Percentiles rank a stretch among this genome's conserved stretches.
Conservation (phyloP, 2,113 vertebrate species). For the Hiodon tergisus region DNA sequence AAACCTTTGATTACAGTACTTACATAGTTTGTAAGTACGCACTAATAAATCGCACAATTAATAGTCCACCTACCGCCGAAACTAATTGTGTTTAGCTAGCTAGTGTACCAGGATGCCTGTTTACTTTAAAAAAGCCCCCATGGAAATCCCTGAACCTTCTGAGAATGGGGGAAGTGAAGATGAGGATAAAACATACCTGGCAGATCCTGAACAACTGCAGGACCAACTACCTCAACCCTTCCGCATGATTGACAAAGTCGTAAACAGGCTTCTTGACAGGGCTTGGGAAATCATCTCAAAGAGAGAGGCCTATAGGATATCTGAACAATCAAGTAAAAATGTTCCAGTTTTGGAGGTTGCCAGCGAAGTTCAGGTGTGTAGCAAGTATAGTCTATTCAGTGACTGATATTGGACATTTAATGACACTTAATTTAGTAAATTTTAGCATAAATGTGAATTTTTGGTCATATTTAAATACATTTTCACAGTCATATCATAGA, state of each 20-base stretch:
- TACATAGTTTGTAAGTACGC: too few species aligned
- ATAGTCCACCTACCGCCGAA: too few species aligned
- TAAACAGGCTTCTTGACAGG: slow-evolving; percentile 52
- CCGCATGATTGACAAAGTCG: slow-evolving; percentile 61
- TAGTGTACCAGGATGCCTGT: slow-evolving; percentile 33
- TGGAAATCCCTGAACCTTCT: slow-evolving; percentile 50
- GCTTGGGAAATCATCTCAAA: slow-evolving; percentile 57
- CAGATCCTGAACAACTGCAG: slow-evolving; percentile 38
- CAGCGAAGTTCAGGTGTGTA: slow-evolving; percentile 56
- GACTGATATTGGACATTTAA: neutral
- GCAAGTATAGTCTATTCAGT: neutral
- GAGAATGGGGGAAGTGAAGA: slow-evolving; percentile 53
- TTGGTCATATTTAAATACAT: too few species aligned
- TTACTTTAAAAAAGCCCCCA: slow-evolving; percentile 26
- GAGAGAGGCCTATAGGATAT: slow-evolving; percentile 31
- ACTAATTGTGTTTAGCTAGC: neutral
- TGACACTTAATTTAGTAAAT: neutral
- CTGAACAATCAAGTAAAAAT: slow-evolving; percentile 29
- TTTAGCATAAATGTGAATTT: neutral
- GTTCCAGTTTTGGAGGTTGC: slow-evolving; percentile 37
- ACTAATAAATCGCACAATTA: too few species aligned
- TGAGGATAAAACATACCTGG: slow-evolving; percentile 50
- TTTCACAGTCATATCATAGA: neutral
- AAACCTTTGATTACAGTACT: too few species aligned
- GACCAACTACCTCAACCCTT: slow-evolving; percentile 62